Percentiles rank a stretch among this genome's conserved stretches.
Evolutionary conservation across 2,797 vertebrate genomes (phyloP).

Genomic region (Trematomus bernacchii): DNA sequence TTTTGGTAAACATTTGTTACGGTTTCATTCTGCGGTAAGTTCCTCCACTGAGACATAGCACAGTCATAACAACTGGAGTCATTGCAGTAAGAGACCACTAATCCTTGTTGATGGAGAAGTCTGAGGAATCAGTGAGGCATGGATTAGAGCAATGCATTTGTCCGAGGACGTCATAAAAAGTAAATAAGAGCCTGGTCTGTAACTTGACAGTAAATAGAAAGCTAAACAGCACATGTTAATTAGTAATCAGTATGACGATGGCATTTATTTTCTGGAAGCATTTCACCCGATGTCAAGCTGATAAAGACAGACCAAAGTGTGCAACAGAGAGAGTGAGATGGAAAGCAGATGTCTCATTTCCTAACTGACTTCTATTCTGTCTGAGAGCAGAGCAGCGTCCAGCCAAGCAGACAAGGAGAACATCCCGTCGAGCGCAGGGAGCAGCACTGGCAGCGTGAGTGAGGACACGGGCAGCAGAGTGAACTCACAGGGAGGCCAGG

Average conservation of each 20-base stretch:
- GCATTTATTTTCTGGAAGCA: constrained; percentile 35
- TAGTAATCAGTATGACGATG: constrained; percentile 41
- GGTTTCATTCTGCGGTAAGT: constrained; percentile 15
- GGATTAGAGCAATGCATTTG: constrained; percentile 71
- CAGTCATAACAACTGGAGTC: constrained; percentile 65
- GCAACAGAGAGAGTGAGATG: constrained; percentile 29
- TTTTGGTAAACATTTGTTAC: constrained; percentile 19
- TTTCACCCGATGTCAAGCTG: constrained; percentile 34
- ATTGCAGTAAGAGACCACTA: constrained; percentile 48
- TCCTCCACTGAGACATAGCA: constrained; percentile 27
- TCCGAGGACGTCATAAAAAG: constrained; percentile 45
- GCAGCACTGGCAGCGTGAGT: constrained; percentile 37
- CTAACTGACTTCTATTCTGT: constrained; percentile 24
- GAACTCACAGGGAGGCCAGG: constrained; percentile 80
- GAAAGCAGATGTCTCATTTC: constrained; percentile 49
- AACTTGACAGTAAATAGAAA: constrained; percentile 80
- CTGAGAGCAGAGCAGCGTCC: constrained; percentile 59
- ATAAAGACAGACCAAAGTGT: constrained; percentile 34
- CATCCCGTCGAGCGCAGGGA: constrained; percentile 84
- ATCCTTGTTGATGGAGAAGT: constrained; percentile 76
- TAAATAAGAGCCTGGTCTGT: constrained; percentile 61
- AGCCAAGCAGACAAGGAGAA: constrained; percentile 92
- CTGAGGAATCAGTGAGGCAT: constrained; percentile 57
- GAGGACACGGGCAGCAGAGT: constrained; percentile 80
- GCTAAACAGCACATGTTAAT: constrained; percentile 67